Conservation (phyloP, 2,113 vertebrate species). For the Platysternon megacephalum region DNA sequence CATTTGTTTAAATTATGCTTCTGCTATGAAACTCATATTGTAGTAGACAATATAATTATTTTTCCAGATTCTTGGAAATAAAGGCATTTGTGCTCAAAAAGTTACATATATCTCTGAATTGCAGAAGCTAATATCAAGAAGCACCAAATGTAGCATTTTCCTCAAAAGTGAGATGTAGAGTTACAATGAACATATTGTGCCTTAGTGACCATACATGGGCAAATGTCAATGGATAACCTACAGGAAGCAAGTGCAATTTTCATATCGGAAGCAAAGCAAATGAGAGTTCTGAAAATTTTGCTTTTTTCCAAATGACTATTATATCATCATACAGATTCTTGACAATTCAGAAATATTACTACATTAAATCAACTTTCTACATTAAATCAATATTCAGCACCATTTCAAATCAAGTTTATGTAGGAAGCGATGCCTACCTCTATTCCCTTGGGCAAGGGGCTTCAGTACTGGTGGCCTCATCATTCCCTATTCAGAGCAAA, state of each 20-base stretch:
- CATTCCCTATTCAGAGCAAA: neutral
- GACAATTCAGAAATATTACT: constrained; percentile 33
- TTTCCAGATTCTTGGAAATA: constrained; percentile 8
- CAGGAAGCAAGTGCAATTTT: neutral
- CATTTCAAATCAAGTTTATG: constrained; percentile 49
- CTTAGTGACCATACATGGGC: neutral
- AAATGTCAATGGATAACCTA: constrained; percentile 6
- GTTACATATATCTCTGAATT: constrained; percentile 19
- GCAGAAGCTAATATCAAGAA: neutral
- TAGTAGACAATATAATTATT: constrained; percentile 32
- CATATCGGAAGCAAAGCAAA: constrained; percentile 1
- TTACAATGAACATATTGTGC: neutral
- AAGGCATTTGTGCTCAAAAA: constrained; percentile 47
- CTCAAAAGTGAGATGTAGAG: neutral
- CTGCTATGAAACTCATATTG: constrained; percentile 16
- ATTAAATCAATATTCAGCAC: constrained; percentile 53
- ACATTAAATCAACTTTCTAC: constrained; percentile 24
- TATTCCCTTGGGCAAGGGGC: constrained; percentile 13
- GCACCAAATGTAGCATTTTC: constrained; percentile 10
- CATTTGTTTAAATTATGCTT: constrained; percentile 8
- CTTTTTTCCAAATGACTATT: constrained; percentile 17
- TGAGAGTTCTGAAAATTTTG: constrained; percentile 40
- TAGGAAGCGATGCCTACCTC: constrained; percentile 2
- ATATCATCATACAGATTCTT: constrained; percentile 14
- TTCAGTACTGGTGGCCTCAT: neutral